Evolutionary conservation across 2,113 vertebrate species (phyloP).

Genomic region (Psittacus erithacus): DNA sequence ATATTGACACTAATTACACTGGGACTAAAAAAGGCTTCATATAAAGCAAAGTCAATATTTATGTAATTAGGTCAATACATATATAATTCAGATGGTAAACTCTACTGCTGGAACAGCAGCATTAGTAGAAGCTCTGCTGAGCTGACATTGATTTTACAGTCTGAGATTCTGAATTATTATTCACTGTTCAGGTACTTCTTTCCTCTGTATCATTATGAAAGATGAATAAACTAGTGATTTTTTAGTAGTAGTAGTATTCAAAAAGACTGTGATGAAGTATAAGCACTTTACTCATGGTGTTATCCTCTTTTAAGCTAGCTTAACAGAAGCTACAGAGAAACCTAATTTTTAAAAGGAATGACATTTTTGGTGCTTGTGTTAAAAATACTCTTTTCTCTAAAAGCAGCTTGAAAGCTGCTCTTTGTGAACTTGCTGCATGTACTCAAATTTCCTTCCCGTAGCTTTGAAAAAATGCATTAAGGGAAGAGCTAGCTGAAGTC

Average conservation of each 20-base stretch:
- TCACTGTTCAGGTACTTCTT: slow-evolving; percentile 62
- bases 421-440: slow-evolving; percentile 13
- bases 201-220: slow-evolving; percentile 62
- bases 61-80: slow-evolving; percentile 78
- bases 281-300: slow-evolving; percentile 46
- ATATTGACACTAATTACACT: slow-evolving; percentile 79
- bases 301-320: slow-evolving; percentile 23
- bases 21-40: slow-evolving; percentile 65
- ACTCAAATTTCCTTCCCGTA: slow-evolving; percentile 13
- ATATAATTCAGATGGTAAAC: slow-evolving; percentile 75
- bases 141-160: slow-evolving; percentile 72
- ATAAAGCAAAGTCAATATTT: slow-evolving; percentile 79
- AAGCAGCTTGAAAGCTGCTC: background rate
- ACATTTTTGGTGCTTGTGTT: background rate
- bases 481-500: background rate
- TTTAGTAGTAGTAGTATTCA: background rate
- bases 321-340: background rate
- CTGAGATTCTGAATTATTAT: slow-evolving; percentile 54
- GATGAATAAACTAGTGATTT: slow-evolving; percentile 51
- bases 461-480: slow-evolving; percentile 15
- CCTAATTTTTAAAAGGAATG: background rate
- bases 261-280: background rate
- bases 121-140: slow-evolving; percentile 52
- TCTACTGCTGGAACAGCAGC: slow-evolving; percentile 22
- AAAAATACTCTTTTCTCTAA: slow-evolving; percentile 2